phyloP scores from a whole-genome alignment of 64 coral and sea anemone species.

The Pachyseris speciosa region DNA sequence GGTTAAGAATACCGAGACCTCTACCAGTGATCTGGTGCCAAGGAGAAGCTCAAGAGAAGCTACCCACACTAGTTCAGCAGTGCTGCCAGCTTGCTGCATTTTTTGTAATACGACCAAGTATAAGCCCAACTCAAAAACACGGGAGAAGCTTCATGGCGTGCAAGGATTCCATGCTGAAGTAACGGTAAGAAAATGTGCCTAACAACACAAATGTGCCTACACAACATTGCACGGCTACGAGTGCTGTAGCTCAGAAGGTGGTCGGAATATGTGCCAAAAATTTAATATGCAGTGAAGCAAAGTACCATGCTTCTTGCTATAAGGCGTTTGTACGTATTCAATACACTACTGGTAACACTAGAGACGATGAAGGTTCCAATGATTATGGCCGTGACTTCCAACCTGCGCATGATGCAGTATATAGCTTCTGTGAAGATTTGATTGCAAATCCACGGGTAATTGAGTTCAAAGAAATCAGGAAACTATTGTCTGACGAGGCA shows the following conservation, averaged over 20 bases:
- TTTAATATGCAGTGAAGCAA: conserved; percentile 8
- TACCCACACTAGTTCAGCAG: conserved; percentile 4
- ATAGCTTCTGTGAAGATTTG: conserved; percentile 65
- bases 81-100: conserved; percentile 24
- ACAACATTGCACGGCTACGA: conserved; percentile 19
- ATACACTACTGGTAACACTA: conserved; percentile 4
- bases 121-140: conserved; percentile 58
- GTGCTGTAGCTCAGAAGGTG: conserved; percentile 46
- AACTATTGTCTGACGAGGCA: conserved; percentile 61
- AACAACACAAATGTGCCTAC: conserved; percentile 40
- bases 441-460: conserved; percentile 64
- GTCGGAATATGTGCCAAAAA: conserved; percentile 43
- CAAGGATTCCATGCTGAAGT: conserved; percentile 63
- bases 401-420: conserved; percentile 62
- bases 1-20: not conserved
- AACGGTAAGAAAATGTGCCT: conserved; percentile 61
- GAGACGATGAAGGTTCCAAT: not conserved
- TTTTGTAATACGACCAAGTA: conserved; percentile 74
- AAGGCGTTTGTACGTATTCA: conserved; percentile 14
- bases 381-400: conserved; percentile 1
- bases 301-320: conserved; percentile 11
- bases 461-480: conserved; percentile 69
- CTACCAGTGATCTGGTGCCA: not conserved
- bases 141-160: conserved; percentile 20
- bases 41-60: conserved; percentile 34